Percentiles rank a stretch among this genome's conserved stretches.
Conservation (phyloP, 2,113 vertebrate genomes). For the Narcine bancroftii region DNA sequence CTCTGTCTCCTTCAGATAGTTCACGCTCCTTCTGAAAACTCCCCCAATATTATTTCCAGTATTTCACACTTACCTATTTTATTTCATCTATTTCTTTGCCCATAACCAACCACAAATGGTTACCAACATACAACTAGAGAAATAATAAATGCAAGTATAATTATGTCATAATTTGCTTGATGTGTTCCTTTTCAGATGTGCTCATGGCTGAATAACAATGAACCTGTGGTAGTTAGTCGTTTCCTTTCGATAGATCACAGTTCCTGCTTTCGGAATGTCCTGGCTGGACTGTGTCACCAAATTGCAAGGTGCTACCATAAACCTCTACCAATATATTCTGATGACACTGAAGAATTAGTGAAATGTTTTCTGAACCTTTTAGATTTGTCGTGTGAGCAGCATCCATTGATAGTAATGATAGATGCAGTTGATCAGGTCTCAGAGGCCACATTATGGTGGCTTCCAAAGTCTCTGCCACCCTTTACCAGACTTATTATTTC, state of each 20-base stretch:
- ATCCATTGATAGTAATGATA: slow-evolving; percentile 55
- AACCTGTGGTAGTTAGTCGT: slow-evolving; percentile 53
- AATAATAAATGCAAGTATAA: not conserved
- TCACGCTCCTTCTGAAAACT: not conserved
- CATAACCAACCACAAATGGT: not conserved
- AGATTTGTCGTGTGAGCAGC: slow-evolving; percentile 41
- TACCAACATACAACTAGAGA: not conserved
- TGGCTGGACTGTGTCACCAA: slow-evolving; percentile 53
- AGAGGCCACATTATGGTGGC: slow-evolving; percentile 45
- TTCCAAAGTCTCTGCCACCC: slow-evolving; percentile 53
- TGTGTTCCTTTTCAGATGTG: slow-evolving; percentile 49
- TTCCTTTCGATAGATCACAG: slow-evolving; percentile 46
- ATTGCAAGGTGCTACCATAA: slow-evolving; percentile 46
- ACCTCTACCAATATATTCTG: not conserved
- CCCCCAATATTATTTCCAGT: not conserved
- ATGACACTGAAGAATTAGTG: slow-evolving; percentile 44
- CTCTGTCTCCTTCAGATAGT: not conserved
- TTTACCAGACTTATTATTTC: slow-evolving; percentile 56
- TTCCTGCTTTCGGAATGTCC: slow-evolving; percentile 45
- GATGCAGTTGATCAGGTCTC: slow-evolving; percentile 56
- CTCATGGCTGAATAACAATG: slow-evolving; percentile 51
- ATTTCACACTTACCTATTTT: not conserved
- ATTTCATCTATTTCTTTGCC: not conserved
- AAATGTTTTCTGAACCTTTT: slow-evolving; percentile 52
- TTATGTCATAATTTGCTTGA: not conserved